These are phyloP conservation scores for Temnothorax ravouxi DNA, from an alignment of 2,888 invertebrate species.

Conservation along the genomic window DNA sequence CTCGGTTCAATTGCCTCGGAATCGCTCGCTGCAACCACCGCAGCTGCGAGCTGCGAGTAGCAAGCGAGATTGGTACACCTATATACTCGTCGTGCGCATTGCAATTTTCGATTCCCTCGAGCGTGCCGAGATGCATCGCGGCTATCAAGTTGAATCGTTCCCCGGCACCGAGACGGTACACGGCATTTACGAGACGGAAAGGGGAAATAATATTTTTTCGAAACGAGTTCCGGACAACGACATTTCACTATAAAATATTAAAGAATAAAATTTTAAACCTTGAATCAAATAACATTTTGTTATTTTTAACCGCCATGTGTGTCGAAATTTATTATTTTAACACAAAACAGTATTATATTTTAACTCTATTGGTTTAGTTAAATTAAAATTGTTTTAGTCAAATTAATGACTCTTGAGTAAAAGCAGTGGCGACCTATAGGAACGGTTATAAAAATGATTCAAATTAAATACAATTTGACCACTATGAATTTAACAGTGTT, in stretches of 20 bases:
- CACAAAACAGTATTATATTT: too few relatives aligned
- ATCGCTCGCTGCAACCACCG: constrained; percentile 62
- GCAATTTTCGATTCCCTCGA: constrained; percentile 59
- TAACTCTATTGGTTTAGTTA: too few relatives aligned
- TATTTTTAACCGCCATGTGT: too few relatives aligned
- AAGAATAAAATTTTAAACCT: too few relatives aligned
- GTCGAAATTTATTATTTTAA: too few relatives aligned
- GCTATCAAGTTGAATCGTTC: constrained; percentile 17
- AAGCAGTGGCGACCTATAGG: too few relatives aligned
- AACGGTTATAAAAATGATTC: too few relatives aligned
- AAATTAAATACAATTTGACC: too few relatives aligned
- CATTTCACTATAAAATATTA: not conserved
- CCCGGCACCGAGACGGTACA: not conserved
- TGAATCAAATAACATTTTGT: too few relatives aligned
- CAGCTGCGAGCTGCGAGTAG: constrained; percentile 28
- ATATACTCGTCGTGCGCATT: constrained; percentile 35
- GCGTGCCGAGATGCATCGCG: constrained; percentile 28
- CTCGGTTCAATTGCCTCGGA: constrained; percentile 67
- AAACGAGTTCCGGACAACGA: not conserved
- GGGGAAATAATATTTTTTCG: not conserved
- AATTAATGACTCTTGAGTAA: too few relatives aligned
- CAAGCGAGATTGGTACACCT: constrained; percentile 45
- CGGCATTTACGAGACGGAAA: not conserved
- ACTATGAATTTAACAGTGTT: too few relatives aligned
- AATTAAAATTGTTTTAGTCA: too few relatives aligned